These are phyloP conservation scores for Pelmatolapia mariae DNA, from an alignment of 2,113 vertebrate species.

Conservation along the genomic window DNA sequence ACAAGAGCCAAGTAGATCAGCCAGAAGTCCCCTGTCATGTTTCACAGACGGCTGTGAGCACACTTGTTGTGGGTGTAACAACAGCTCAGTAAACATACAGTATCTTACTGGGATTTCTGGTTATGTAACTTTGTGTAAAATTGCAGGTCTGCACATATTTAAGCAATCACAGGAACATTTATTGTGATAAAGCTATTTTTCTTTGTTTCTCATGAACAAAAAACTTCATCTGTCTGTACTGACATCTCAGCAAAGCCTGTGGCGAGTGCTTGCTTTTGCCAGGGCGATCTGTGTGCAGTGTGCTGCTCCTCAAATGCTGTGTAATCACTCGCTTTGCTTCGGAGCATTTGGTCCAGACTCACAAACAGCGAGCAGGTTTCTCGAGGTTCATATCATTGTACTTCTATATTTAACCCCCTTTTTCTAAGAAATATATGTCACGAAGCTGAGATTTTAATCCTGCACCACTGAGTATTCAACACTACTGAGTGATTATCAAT, in stretches of 20 bases:
- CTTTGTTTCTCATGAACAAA: neutral
- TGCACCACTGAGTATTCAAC: neutral
- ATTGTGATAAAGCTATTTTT: neutral
- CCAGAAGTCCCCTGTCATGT: conserved; percentile 38
- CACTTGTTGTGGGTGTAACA: conserved; percentile 46
- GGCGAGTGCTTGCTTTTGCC: neutral
- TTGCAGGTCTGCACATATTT: neutral
- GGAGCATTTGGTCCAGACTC: conserved; percentile 3
- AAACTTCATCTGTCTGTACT: neutral
- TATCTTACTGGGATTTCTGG: neutral
- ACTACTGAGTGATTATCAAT: neutral
- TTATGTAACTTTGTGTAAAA: conserved; percentile 1
- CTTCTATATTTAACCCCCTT: neutral
- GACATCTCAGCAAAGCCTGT: conserved; percentile 1
- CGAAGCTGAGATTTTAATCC: neutral
- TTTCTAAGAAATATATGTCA: neutral
- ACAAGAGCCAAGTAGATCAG: conserved; percentile 47
- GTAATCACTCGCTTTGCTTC: conserved; percentile 6
- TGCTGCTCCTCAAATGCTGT: neutral
- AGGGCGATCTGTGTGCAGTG: conserved; percentile 12
- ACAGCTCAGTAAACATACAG: conserved; percentile 1
- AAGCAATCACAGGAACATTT: neutral
- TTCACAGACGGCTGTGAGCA: conserved; percentile 28
- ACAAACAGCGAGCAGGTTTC: neutral
- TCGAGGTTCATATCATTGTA: neutral